Conservation (phyloP, 2,888 invertebrate genomes). For the Achlya flavicornis region DNA sequence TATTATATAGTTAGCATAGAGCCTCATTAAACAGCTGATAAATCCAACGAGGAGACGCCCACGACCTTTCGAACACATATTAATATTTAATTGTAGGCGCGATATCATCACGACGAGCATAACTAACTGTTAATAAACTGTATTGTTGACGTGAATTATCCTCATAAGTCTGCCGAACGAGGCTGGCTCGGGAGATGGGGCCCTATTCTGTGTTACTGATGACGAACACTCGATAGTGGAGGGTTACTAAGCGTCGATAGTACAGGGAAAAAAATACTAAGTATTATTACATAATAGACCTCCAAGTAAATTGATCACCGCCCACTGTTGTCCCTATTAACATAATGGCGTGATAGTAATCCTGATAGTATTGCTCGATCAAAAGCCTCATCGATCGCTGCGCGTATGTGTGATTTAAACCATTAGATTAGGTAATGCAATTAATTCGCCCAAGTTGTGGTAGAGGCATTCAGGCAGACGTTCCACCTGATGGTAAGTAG, state of each 20-base stretch:
- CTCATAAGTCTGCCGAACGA: conserved; percentile 69
- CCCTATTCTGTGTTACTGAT: conserved; percentile 47
- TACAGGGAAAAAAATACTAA: too few species aligned
- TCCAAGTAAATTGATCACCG: too few species aligned
- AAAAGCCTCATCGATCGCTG: too few species aligned
- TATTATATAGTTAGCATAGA: neutral
- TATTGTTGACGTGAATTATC: conserved; percentile 82
- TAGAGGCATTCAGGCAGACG: neutral
- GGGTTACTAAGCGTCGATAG: too few species aligned
- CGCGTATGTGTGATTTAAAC: too few species aligned
- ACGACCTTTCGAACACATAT: conserved; percentile 71
- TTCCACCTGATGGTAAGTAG: too few species aligned
- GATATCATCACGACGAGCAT: conserved; percentile 77
- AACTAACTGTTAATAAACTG: conserved; percentile 81
- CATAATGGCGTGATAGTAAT: too few species aligned
- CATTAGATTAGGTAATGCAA: too few species aligned
- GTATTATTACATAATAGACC: too few species aligned
- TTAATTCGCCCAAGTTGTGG: too few species aligned
- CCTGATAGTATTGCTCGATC: too few species aligned
- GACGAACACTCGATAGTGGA: neutral
- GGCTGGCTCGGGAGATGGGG: conserved; percentile 40
- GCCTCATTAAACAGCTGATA: conserved; percentile 40
- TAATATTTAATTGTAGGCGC: conserved; percentile 82
- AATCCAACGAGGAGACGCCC: conserved; percentile 61
- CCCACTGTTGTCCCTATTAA: too few species aligned